Conservation (phyloP, 1,140 invertebrate species). For the Lanistes nyassanus region DNA sequence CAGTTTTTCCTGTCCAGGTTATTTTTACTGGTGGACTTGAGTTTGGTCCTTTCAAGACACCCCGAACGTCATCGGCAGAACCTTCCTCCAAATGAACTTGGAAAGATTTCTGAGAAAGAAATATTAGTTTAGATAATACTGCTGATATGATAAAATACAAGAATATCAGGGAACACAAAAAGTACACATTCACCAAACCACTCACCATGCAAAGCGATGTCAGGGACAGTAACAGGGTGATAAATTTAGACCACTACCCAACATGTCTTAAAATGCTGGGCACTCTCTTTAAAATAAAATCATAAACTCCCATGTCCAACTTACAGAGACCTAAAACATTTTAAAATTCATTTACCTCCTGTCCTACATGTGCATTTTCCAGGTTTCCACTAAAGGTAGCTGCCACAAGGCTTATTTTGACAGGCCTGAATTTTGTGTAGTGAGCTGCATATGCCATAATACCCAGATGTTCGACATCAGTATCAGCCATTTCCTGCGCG, state of each 20-base stretch:
- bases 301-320: too few relatives aligned
- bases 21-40: slow-evolving; percentile 73
- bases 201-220: too few relatives aligned
- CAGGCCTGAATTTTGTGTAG: slow-evolving; percentile 86
- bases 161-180: neutral
- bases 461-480: slow-evolving; percentile 92
- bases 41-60: slow-evolving; percentile 84
- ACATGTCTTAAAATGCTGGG: neutral
- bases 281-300: too few relatives aligned
- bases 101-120: slow-evolving; percentile 57
- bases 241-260: slow-evolving; percentile 1
- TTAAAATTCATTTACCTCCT: slow-evolving; percentile 42
- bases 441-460: slow-evolving; percentile 94
- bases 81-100: slow-evolving; percentile 73
- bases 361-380: slow-evolving; percentile 45
- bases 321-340: too few relatives aligned
- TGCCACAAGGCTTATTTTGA: slow-evolving; percentile 47
- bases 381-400: slow-evolving; percentile 50
- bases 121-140: neutral
- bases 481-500: slow-evolving; percentile 93
- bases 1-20: slow-evolving; percentile 76
- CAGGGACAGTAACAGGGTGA: too few relatives aligned
- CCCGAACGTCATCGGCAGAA: slow-evolving; percentile 81
- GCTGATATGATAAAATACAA: neutral
- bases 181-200: too few relatives aligned